Conservation (phyloP, 2,113 vertebrate genomes). For the Coptodon bakossiorum region DNA sequence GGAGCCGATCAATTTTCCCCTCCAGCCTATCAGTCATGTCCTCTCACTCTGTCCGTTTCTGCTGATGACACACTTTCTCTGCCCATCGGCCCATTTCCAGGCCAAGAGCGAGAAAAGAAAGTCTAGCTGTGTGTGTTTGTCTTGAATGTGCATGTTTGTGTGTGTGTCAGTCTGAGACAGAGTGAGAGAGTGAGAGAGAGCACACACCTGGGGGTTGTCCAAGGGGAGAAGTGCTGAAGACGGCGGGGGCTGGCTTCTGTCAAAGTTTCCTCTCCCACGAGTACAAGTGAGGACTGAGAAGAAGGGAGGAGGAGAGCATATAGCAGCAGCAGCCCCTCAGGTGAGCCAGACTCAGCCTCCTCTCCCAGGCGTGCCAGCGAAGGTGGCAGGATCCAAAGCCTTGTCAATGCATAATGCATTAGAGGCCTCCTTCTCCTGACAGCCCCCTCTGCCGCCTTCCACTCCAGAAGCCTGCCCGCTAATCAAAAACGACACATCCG, state of each 20-base stretch:
- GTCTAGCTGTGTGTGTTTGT: conserved; percentile 24
- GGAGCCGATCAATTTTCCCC: conserved; percentile 70
- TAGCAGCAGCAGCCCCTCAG: conserved; percentile 47
- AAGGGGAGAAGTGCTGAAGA: not conserved
- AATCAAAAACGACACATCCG: conserved; percentile 97
- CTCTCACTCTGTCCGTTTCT: conserved; percentile 64
- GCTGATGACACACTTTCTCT: conserved; percentile 72
- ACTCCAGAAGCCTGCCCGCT: conserved; percentile 90
- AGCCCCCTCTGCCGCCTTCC: conserved; percentile 88
- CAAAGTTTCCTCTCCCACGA: conserved; percentile 39
- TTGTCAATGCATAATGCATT: conserved; percentile 98
- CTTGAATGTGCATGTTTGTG: conserved; percentile 3
- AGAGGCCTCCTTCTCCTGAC: conserved; percentile 89
- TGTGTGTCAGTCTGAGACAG: conserved; percentile 26
- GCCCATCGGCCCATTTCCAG: conserved; percentile 68
- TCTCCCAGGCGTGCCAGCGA: conserved; percentile 80
- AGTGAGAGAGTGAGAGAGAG: not conserved
- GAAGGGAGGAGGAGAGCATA: not conserved
- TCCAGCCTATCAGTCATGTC: conserved; percentile 70
- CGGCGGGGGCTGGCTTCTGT: conserved; percentile 29
- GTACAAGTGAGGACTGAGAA: conserved; percentile 1
- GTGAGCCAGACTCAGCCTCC: conserved; percentile 84
- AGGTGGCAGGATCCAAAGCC: conserved; percentile 82
- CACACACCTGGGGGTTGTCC: conserved; percentile 38
- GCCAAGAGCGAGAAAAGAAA: conserved; percentile 17